Percentiles rank a stretch among this genome's conserved stretches.
Evolutionary conservation across 2,797 vertebrate species (phyloP).

Genomic region (Cirrhinus molitorella): DNA sequence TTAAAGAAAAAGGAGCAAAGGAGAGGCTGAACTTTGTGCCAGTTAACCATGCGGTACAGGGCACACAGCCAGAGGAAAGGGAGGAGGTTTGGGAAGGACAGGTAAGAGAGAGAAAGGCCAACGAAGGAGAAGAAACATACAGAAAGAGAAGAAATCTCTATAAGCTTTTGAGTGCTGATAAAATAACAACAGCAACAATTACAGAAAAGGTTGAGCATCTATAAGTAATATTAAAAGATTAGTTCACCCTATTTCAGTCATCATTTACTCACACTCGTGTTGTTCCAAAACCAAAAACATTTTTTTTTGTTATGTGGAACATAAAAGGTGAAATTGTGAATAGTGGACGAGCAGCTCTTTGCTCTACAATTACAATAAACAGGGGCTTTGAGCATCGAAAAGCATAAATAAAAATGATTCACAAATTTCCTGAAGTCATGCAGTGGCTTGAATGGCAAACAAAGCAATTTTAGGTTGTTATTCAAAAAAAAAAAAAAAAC

Average conservation of each 20-base stretch:
- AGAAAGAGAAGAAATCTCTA: constrained; percentile 11
- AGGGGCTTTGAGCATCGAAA: background rate
- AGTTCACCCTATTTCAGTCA: background rate
- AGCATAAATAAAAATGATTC: background rate
- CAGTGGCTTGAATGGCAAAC: background rate
- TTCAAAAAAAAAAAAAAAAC: background rate
- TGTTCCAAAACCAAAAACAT: background rate
- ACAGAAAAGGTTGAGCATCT: background rate
- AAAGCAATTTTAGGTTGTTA: background rate
- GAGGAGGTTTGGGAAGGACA: constrained; percentile 41
- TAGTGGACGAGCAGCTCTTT: background rate
- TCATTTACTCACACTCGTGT: constrained; percentile 1
- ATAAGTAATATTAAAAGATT: constrained; percentile 11
- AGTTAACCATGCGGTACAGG: constrained; percentile 51
- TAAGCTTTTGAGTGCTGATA: constrained; percentile 1
- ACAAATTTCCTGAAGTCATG: background rate
- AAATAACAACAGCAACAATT: constrained; percentile 22
- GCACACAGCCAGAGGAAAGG: constrained; percentile 61
- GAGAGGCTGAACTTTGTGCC: constrained; percentile 61
- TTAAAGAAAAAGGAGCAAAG: constrained; percentile 46
- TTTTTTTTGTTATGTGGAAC: background rate
- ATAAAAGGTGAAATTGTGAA: background rate
- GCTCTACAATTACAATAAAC: background rate
- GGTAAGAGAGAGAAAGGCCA: constrained; percentile 6
- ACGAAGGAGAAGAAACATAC: constrained; percentile 20